Base-by-base conservation (phyloP, 2,888 invertebrate species). In the Leptinotarsa peninsularis region DNA sequence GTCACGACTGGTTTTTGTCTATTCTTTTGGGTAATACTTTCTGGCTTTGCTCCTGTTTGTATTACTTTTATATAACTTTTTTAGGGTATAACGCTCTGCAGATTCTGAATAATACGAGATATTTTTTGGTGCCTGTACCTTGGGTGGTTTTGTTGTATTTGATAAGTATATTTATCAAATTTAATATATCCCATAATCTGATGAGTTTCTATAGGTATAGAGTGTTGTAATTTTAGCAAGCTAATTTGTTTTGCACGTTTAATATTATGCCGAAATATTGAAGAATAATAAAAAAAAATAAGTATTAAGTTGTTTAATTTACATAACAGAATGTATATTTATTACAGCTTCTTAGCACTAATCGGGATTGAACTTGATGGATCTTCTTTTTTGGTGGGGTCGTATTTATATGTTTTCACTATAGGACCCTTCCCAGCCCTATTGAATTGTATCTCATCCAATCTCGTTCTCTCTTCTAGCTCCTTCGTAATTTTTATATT, bases 11-110 rank as follows among this genome's bases (percentile, higher is more conserved):
- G 78, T 81, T 80, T 66, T 67, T 81, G 43, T 81, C 82, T 17
- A 76, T 82, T 49, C 76, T 83, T 3, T 77, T 98, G 81, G 97
- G 97, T 63, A 98, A 98, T 88, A 92, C 96, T 0, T 92, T 98
- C 82, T 98, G 98, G 98, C 90, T 98, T 72, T 91, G 96, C 49
- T 96, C 96, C 4, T 89, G 95, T 78, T 90, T 94, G 74, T 98
- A 98, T 89, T 98, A 98, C 86, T 90, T 97, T 75, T 98, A 98
- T 88, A 98, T 98, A 83, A 97, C 98, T 49, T 98, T 98, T 89
- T 90, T 98, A 74, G 98, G 98, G 82, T 98, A 98, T 86, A 97
- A 95, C 88, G 95, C 96, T 88, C 90, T 98, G 79, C 95, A 96
- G 60, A 94, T 95, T 87, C 90, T 98, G 66, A 94, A 94, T 81